Percentiles rank a stretch among this genome's conserved stretches.
Conservation (phyloP, 2,113 vertebrate species). For the Atractosteus spatula region DNA sequence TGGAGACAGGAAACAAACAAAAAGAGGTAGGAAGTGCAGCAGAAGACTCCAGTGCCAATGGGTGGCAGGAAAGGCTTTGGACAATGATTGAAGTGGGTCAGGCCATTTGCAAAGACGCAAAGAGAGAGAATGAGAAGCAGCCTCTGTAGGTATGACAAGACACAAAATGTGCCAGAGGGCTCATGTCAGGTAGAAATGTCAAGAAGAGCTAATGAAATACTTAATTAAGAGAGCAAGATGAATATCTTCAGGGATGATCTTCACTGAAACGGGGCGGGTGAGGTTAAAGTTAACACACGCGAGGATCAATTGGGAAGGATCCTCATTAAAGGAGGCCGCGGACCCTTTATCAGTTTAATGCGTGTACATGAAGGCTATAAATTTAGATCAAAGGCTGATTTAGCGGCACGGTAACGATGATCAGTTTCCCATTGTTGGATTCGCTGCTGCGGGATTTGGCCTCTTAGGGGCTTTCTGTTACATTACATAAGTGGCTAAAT, state of each 20-base stretch:
- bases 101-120: neutral
- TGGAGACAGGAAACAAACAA: conserved; percentile 16
- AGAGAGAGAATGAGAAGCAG: conserved; percentile 32
- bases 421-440: neutral
- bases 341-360: conserved; percentile 42
- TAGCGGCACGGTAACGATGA: neutral
- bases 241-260: conserved; percentile 22
- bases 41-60: neutral
- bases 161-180: conserved; percentile 25
- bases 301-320: conserved; percentile 49
- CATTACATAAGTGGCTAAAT: neutral
- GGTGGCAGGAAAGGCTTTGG: neutral
- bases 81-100: neutral
- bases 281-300: conserved; percentile 40
- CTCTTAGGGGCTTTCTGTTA: neutral
- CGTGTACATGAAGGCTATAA: neutral
- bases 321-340: conserved; percentile 48
- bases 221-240: conserved; percentile 38
- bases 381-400: conserved; percentile 6
- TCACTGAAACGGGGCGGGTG: conserved; percentile 24
- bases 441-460: neutral
- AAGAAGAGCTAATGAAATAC: conserved; percentile 36
- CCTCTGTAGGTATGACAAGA: conserved; percentile 15
- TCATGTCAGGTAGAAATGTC: conserved; percentile 36
- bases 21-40: neutral